Percentiles rank a stretch among this genome's conserved stretches.
Evolutionary conservation across 2,113 vertebrate genomes (phyloP).

Genomic region (Phylloscopus trochilus): DNA sequence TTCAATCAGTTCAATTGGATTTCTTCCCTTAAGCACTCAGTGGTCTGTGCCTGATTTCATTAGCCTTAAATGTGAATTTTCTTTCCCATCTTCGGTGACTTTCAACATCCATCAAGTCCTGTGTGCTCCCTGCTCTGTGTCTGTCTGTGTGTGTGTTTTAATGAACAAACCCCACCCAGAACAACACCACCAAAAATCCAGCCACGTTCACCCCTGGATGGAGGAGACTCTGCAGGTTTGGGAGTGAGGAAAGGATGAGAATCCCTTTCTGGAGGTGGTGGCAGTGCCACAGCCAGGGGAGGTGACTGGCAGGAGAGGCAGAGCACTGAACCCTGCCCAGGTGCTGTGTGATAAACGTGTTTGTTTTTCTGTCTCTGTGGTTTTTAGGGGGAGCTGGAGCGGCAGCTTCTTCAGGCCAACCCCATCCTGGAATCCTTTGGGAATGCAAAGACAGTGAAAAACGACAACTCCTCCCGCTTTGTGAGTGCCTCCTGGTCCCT

Average conservation of each 20-base stretch:
- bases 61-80: constrained; percentile 3
- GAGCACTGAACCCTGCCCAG: accelerated
- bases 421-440: constrained; percentile 97
- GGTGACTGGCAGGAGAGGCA: background rate
- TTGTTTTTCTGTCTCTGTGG: constrained; percentile 29
- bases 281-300: background rate
- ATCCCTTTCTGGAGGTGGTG: background rate
- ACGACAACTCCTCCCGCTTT: constrained; percentile 98
- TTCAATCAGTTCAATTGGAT: background rate
- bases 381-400: constrained; percentile 92
- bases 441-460: constrained; percentile 98
- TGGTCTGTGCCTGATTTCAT: constrained; percentile 47
- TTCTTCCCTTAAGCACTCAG: background rate
- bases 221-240: background rate
- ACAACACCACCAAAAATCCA: background rate
- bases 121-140: background rate
- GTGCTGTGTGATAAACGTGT: background rate
- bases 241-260: background rate
- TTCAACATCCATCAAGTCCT: background rate
- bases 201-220: background rate
- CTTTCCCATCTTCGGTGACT: background rate
- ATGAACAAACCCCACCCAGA: background rate
- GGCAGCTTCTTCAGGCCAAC: constrained; percentile 96
- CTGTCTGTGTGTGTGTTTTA: background rate
- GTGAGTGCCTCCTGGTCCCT: constrained; percentile 77